phyloP scores from a whole-genome alignment of 2,888 invertebrate genomes.

The Steinernema carpocapsae region DNA sequence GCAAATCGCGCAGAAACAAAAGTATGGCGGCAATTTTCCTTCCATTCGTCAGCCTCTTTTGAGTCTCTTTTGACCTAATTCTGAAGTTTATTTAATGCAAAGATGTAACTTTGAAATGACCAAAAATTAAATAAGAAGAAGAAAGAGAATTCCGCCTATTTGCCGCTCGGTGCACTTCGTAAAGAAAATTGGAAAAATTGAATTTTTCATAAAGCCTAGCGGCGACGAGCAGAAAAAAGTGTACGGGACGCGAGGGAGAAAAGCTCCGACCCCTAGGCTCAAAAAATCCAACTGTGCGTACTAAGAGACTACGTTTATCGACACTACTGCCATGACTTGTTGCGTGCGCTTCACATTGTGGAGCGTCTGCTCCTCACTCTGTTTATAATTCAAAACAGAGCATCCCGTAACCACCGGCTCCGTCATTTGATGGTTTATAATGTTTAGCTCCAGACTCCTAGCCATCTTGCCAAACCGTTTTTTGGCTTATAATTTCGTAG shows the following conservation, averaged over 20 bases:
- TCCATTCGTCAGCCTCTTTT: too few relatives aligned
- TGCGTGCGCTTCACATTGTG: constrained; percentile 14
- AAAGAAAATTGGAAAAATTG: constrained; percentile 29
- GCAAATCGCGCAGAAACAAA: too few relatives aligned
- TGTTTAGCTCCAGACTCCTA: neutral
- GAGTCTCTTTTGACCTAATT: neutral
- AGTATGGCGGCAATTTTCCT: too few relatives aligned
- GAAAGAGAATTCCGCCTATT: constrained; percentile 27
- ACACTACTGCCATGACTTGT: neutral
- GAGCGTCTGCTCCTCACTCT: neutral
- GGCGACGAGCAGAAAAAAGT: constrained; percentile 29
- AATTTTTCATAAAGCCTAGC: constrained; percentile 33
- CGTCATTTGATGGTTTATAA: constrained; percentile 17
- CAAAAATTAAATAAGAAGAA: constrained; percentile 12
- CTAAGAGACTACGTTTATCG: neutral
- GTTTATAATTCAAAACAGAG: constrained; percentile 16
- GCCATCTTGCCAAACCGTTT: neutral
- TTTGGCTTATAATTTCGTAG: neutral
- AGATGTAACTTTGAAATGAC: neutral
- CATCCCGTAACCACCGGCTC: neutral
- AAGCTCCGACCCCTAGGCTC: neutral
- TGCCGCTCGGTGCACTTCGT: constrained; percentile 24
- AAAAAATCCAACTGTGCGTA: constrained; percentile 6
- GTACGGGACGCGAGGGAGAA: constrained; percentile 8
- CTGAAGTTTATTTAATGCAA: neutral